phyloP scores from a whole-genome alignment of 2,113 vertebrate species.

The Thamnophis sirtalis region DNA sequence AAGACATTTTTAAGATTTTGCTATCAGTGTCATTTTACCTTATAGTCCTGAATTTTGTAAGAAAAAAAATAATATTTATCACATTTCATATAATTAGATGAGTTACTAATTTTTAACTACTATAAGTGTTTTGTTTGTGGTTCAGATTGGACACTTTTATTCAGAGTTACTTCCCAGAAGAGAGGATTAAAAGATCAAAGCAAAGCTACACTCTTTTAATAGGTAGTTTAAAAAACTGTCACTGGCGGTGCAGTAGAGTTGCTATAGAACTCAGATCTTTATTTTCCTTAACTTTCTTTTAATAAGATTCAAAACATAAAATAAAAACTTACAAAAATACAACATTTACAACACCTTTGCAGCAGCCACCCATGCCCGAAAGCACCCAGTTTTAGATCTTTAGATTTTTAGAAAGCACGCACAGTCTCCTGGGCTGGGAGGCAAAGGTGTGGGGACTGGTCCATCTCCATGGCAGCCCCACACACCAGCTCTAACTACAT shows the following conservation, averaged over 20 bases:
- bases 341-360: too few relatives aligned
- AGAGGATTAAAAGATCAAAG: not conserved
- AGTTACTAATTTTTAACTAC: not conserved
- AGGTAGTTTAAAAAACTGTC: not conserved
- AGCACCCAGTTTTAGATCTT: too few relatives aligned
- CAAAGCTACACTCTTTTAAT: too few relatives aligned
- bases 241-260: not conserved
- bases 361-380: too few relatives aligned
- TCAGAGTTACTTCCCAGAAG: not conserved
- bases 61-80: not conserved
- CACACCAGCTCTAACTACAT: too few relatives aligned
- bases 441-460: too few relatives aligned
- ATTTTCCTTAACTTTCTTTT: not conserved
- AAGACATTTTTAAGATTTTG: not conserved
- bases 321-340: not conserved
- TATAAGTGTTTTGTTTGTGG: not conserved
- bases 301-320: not conserved
- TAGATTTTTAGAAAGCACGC: too few relatives aligned
- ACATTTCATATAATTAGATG: not conserved
- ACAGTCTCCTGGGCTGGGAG: too few relatives aligned
- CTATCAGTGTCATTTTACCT: not conserved
- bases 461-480: too few relatives aligned
- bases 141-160: not conserved
- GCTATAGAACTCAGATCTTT: not conserved
- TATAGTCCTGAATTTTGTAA: not conserved